A percentile compares a stretch with the other conserved stretches of the same genome.
These are phyloP conservation scores for Elgonia sp. DNA, from an alignment of 2,888 invertebrate species.

Conservation along the genomic window DNA sequence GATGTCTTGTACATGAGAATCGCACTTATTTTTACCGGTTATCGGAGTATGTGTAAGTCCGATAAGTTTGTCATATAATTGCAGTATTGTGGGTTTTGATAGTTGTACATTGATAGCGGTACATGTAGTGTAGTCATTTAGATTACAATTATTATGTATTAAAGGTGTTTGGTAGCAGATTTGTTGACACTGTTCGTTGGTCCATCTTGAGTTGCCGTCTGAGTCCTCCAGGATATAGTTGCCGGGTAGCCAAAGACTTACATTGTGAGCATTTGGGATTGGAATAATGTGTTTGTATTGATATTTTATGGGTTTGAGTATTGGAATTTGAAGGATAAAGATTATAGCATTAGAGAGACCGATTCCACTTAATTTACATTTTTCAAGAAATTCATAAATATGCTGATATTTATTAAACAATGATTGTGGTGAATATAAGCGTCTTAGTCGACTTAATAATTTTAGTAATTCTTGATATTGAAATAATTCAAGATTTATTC, in stretches of 20 bases:
- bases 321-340: constrained; percentile 13
- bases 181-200: constrained; percentile 20
- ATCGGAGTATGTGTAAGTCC: constrained; percentile 15
- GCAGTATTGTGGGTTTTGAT: constrained; percentile 7
- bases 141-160: not conserved
- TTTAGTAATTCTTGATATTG: constrained; percentile 13
- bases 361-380: constrained; percentile 25
- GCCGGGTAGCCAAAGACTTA: constrained; percentile 14
- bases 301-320: constrained; percentile 12
- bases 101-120: not conserved
- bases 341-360: not conserved
- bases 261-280: constrained; percentile 29
- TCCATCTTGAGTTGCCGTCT: not conserved
- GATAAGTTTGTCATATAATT: constrained; percentile 13
- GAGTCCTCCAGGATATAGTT: constrained; percentile 15
- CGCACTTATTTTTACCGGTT: constrained; percentile 15
- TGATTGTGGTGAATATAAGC: constrained; percentile 6
- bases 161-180: not conserved
- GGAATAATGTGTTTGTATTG: constrained; percentile 7
- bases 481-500: constrained; percentile 7
- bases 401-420: constrained; percentile 9
- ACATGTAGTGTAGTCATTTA: constrained; percentile 7
- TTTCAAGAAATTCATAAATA: not conserved
- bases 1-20: not conserved
- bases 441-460: constrained; percentile 3